Conservation (phyloP, 2,888 invertebrate species). For the Tipula helvola region DNA sequence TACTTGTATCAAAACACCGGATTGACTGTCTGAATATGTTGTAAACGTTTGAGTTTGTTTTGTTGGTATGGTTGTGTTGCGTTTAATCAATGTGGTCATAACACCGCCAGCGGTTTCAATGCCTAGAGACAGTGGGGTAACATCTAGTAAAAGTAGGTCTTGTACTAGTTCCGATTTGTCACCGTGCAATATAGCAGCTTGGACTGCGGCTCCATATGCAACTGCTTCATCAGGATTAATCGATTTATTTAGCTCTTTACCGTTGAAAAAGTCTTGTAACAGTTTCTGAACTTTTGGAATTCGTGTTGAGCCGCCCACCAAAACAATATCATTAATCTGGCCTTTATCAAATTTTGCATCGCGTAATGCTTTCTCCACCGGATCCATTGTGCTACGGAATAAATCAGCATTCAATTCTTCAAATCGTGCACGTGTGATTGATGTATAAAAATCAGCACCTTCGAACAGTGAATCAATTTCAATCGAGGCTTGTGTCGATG, state of each 20-base stretch:
- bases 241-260: conserved; percentile 57
- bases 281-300: conserved; percentile 67
- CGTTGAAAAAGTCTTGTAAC: conserved; percentile 62
- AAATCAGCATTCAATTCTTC: conserved; percentile 61
- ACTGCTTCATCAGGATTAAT: conserved; percentile 75
- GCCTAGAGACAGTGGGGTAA: conserved; percentile 54
- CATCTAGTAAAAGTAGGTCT: conserved; percentile 57
- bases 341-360: conserved; percentile 70
- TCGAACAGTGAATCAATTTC: conserved; percentile 66
- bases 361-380: conserved; percentile 63
- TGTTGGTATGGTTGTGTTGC: conserved; percentile 58
- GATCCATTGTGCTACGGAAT: conserved; percentile 59
- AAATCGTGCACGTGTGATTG: conserved; percentile 59
- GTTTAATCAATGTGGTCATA: conserved; percentile 62
- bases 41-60: conserved; percentile 63
- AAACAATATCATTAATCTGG: conserved; percentile 63
- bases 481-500: conserved; percentile 60
- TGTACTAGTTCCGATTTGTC: conserved; percentile 59
- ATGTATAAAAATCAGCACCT: conserved; percentile 59
- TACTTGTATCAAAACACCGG: conserved; percentile 61
- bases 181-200: conserved; percentile 58
- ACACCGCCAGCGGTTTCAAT: conserved; percentile 74
- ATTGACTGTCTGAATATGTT: conserved; percentile 71
- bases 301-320: conserved; percentile 70
- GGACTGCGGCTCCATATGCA: conserved; percentile 66